Conservation (phyloP, 2,888 invertebrate genomes). For the Esperia sulphurella region DNA sequence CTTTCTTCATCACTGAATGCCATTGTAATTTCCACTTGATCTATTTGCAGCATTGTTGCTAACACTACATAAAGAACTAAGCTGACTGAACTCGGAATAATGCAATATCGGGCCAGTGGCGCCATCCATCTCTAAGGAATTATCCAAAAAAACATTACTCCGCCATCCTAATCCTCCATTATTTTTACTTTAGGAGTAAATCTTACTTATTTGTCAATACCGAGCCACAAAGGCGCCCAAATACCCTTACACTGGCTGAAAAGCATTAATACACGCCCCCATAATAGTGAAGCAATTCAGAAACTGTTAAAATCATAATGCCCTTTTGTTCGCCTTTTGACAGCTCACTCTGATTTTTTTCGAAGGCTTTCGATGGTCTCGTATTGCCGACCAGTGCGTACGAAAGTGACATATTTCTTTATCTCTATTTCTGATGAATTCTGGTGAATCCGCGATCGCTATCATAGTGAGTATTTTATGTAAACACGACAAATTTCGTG, state of each 20-base stretch:
- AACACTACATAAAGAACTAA: constrained; percentile 39
- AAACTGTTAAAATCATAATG: constrained; percentile 78
- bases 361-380: constrained; percentile 45
- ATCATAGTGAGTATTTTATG: constrained; percentile 71
- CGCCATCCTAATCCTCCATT: constrained; percentile 70
- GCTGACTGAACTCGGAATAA: constrained; percentile 47
- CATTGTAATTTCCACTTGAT: constrained; percentile 64
- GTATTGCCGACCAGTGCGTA: constrained; percentile 48
- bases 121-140: constrained; percentile 53
- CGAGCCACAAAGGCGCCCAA: constrained; percentile 74
- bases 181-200: constrained; percentile 69
- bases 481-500: constrained; percentile 76
- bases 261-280: constrained; percentile 74
- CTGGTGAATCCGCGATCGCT: constrained; percentile 64
- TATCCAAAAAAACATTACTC: constrained; percentile 42
- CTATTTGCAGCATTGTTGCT: constrained; percentile 52
- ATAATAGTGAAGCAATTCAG: constrained; percentile 73
- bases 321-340: constrained; percentile 70
- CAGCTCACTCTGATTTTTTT: constrained; percentile 59
- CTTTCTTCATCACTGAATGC: constrained; percentile 44
- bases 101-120: constrained; percentile 65
- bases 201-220: constrained; percentile 79
- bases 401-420: constrained; percentile 57
- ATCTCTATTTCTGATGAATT: constrained; percentile 56
- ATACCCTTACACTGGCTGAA: constrained; percentile 72